A percentile compares a stretch with the other conserved stretches of the same genome.
Conservation (phyloP, 1,140 invertebrate species). For the Atta colombica region DNA sequence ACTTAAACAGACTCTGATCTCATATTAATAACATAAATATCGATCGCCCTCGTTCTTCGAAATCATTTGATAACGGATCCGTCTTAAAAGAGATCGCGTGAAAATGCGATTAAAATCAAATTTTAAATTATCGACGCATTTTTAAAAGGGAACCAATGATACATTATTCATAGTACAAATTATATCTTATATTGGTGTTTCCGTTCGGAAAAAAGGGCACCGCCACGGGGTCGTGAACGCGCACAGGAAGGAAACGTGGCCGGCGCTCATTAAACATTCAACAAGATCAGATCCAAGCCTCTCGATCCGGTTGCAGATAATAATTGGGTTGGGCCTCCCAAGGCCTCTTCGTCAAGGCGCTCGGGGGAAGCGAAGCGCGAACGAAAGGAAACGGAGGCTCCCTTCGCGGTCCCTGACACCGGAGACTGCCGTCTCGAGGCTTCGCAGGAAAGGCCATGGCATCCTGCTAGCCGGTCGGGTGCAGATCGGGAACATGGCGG, state of each 20-base stretch:
- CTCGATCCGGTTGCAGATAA: slow-evolving; percentile 45
- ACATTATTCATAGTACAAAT: slow-evolving; percentile 16
- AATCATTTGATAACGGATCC: not conserved
- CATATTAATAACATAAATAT: not conserved
- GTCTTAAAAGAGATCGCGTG: not conserved
- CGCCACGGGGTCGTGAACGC: slow-evolving; percentile 28
- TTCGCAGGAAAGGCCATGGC: slow-evolving; percentile 32
- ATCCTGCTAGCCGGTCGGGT: slow-evolving; percentile 37
- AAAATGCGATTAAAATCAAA: not conserved
- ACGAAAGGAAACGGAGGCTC: slow-evolving; percentile 49
- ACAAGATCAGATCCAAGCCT: slow-evolving; percentile 41
- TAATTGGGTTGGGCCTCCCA: slow-evolving; percentile 25
- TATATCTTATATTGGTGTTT: not conserved
- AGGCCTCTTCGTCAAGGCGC: slow-evolving; percentile 35
- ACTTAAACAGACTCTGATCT: not conserved
- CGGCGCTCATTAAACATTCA: slow-evolving; percentile 49
- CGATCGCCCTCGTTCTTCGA: not conserved
- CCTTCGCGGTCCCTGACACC: slow-evolving; percentile 54
- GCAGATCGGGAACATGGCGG: slow-evolving; percentile 49
- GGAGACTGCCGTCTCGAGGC: slow-evolving; percentile 41
- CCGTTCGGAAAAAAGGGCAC: not conserved
- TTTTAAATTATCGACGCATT: not conserved
- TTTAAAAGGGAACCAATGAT: not conserved
- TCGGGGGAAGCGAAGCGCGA: slow-evolving; percentile 44
- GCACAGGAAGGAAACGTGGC: slow-evolving; percentile 33